Evolutionary conservation across 1,140 invertebrate genomes (phyloP), one percentile per base, ranked within the genome.

Genomic region (Zaprionus inermis): DNA sequence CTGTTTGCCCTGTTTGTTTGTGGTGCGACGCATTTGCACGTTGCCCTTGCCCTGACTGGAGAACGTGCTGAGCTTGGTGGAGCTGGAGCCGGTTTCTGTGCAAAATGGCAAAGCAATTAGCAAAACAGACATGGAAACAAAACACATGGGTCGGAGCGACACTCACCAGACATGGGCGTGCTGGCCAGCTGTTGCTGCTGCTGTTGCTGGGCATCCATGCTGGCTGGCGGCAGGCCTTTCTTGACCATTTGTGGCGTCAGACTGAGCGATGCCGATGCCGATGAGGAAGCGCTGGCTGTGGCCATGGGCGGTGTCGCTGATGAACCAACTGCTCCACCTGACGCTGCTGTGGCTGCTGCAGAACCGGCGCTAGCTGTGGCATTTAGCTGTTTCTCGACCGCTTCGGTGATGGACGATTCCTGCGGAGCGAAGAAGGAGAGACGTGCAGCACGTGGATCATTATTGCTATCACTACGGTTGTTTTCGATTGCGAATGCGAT

Each of bases 1-100:
- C 91, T 97, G 97, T 92, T 98, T 98, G 72, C 97, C 97, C 88
- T 96, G 96, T 73, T 96, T 96, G 92, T 97, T 97, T 54, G 96
- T 97, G 34, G 96, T 96, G 83, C 97, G 93, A 70, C 97, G 94
- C 94, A 98, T 95, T 92, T 97, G 97, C 38, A 98, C 97, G 68
- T 94, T 95, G 74, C 94, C 93, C 24, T 94, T 92, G 57, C 92
- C 92, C 71, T 94, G 94, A 78, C 94, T 94, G 70, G 91, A 92
- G 90, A 96, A 96, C 18, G 95, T 96, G 72, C 94, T 95, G 44
- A 96, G 90, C 92, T 96, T 96, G 41, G 94, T 92, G 41, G 94
- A 92, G 34, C 93, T 93, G 76, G 92, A 94, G 49, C 93, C 93
- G 76, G 93, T 94, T 91, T 94, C 94, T 94, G 78, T 16, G 72